Evolutionary conservation across 2,888 invertebrate genomes (phyloP).

Genomic region (Diachrysia chrysitis): DNA sequence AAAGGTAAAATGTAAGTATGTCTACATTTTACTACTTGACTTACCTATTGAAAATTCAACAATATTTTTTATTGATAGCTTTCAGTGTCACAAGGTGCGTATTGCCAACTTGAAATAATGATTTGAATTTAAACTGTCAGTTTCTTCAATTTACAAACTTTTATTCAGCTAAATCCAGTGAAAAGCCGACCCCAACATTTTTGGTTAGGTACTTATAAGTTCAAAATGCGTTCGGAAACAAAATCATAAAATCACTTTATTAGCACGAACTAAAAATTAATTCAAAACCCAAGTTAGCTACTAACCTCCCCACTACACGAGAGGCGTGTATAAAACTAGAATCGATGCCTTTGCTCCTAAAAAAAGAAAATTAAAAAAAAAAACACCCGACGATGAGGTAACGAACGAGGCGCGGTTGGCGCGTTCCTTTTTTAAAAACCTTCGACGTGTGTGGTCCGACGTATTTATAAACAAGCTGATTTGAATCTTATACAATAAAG

Average conservation of each 20-base stretch:
- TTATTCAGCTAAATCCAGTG: too few species aligned
- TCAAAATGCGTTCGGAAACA: too few species aligned
- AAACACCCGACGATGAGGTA: slow-evolving; percentile 86
- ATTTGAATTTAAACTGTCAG: too few species aligned
- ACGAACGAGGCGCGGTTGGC: slow-evolving; percentile 87
- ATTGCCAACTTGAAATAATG: too few species aligned
- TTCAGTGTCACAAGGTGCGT: too few species aligned
- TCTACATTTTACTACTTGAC: too few species aligned
- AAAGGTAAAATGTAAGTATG: too few species aligned
- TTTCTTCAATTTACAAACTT: too few species aligned
- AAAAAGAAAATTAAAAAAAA: slow-evolving; percentile 78
- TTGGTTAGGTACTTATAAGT: too few species aligned
- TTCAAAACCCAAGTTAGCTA: slow-evolving; percentile 58
- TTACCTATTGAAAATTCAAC: too few species aligned
- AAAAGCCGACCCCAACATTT: too few species aligned
- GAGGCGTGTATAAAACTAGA: slow-evolving; percentile 84
- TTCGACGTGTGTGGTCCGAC: slow-evolving; percentile 86
- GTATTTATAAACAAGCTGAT: slow-evolving; percentile 12
- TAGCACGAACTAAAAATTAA: slow-evolving; percentile 52
- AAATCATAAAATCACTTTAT: slow-evolving; percentile 23
- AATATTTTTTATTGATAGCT: too few species aligned
- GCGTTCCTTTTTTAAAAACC: slow-evolving; percentile 87
- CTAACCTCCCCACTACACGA: slow-evolving; percentile 59
- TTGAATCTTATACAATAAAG: accelerated
- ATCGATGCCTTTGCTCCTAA: slow-evolving; percentile 76